Evolutionary conservation across 2,888 invertebrate genomes (phyloP), one percentile per base, ranked within the genome.

Genomic region (Steinernema carpocapsae): DNA sequence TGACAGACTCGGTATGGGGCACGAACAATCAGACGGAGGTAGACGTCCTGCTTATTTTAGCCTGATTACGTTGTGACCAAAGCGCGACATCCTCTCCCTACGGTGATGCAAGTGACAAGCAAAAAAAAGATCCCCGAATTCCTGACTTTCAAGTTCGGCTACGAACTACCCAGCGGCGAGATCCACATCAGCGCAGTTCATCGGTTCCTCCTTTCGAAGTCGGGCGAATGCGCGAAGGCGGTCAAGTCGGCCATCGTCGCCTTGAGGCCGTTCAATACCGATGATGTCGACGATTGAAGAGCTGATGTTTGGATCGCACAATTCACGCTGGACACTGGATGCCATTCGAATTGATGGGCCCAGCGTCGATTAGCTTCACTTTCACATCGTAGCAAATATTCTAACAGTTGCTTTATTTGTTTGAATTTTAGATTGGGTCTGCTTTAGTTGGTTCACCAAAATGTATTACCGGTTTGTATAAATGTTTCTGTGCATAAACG

Each of bases 31-130:
- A n/a, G n/a, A n/a, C n/a, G n/a, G n/a, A n/a, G n/a, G n/a, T n/a
- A n/a, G n/a, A 59, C 22, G 3, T 10, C n/a, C 2, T 59, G 17
- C 48, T 10, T 14, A 10, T 70, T 82, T 70, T 45, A 83, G 78
- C 75, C 78, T 26, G 94, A 93, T 0, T 91, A 92, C 80, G 95
- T 93, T 0, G 93, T 93, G 88, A 92, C 97, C 0, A 92, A 94
- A 86, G 93, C 94, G 0, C 92, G 94, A 78, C 91, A 96, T 74
- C 93, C 94, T 0, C 90, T 99, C 73, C 93, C 94, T 1, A 93
- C 94, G 72, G 94, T 99, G 83, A 94, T 97, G 10, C 95, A 94
- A 90, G 99, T 99, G 78, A 97, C 97, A 0, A 95, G 96, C 14
- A 94, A 95, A 88, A 95, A 95, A 88, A 92, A 93, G 74, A 93